Conservation (phyloP, 2,888 invertebrate species). For the Luperina testacea region DNA sequence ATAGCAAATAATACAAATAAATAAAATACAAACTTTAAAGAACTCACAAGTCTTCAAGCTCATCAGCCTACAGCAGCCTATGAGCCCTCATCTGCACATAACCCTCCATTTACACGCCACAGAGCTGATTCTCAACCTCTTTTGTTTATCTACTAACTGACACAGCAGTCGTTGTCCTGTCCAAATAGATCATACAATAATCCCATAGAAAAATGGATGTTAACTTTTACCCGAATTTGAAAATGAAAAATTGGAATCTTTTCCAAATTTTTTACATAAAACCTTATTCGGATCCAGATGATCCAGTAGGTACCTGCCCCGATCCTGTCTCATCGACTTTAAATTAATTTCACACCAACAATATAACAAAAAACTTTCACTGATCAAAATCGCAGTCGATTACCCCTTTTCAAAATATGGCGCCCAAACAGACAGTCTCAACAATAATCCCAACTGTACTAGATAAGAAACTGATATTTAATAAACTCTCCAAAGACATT, state of each 20-base stretch:
- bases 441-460: constrained; percentile 52
- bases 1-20: too few species aligned
- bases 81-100: background rate
- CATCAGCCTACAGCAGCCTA: too few species aligned
- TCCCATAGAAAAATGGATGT: background rate
- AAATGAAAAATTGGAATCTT: background rate
- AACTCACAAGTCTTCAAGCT: background rate
- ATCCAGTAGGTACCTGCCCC: background rate
- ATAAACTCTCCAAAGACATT: constrained; percentile 63
- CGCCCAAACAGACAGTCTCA: constrained; percentile 41
- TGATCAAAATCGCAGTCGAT: constrained; percentile 36
- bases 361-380: background rate
- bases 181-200: background rate
- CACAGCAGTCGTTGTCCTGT: background rate
- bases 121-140: background rate
- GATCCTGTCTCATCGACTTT: background rate
- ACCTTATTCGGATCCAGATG: background rate
- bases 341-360: background rate
- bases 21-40: too few species aligned
- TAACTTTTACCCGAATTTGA: background rate
- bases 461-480: constrained; percentile 63
- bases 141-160: background rate
- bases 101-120: background rate
- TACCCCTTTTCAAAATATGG: constrained; percentile 17
- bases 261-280: background rate